Conservation (phyloP, 1,140 invertebrate genomes). For the Habropoda laboriosa region DNA sequence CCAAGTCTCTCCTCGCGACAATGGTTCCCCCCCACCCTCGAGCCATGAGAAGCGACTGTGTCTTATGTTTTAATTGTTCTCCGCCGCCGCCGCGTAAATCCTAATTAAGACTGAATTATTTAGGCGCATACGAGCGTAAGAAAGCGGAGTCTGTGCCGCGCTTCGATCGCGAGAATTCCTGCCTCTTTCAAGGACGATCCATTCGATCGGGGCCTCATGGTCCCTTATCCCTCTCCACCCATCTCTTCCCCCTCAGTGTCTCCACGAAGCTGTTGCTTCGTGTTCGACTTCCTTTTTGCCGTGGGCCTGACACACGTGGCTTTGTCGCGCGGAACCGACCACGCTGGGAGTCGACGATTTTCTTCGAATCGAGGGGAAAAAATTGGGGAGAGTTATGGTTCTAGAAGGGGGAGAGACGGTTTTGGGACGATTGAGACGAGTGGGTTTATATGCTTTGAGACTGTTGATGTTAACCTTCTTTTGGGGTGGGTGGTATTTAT, state of each 20-base stretch:
- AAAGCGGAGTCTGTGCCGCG: slow-evolving; percentile 24
- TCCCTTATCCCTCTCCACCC: background rate
- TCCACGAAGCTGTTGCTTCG: slow-evolving; percentile 30
- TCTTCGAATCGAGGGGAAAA: slow-evolving; percentile 4
- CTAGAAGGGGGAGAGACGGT: background rate
- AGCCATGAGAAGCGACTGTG: slow-evolving; percentile 11
- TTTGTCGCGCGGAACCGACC: slow-evolving; percentile 20
- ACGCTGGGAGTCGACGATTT: slow-evolving; percentile 19
- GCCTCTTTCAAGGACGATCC: slow-evolving; percentile 50
- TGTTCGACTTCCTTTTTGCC: slow-evolving; percentile 29
- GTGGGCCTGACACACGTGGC: background rate
- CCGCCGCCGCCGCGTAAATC: slow-evolving; percentile 69
- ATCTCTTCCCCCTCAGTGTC: slow-evolving; percentile 3
- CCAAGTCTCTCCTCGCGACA: slow-evolving; percentile 39
- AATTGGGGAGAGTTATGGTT: background rate
- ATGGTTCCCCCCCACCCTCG: slow-evolving; percentile 25
- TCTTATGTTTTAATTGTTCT: slow-evolving; percentile 76
- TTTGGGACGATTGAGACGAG: background rate
- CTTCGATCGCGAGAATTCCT: slow-evolving; percentile 55
- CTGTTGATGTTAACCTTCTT: no score
- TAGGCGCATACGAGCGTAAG: slow-evolving; percentile 45
- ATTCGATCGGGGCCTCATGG: slow-evolving; percentile 6
- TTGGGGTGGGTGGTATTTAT: no score
- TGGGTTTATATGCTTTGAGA: background rate
- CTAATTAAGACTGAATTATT: slow-evolving; percentile 77